A percentile compares a stretch with the other conserved stretches of the same genome.
phyloP scores from a whole-genome alignment of 2,797 vertebrate species.

The Malurus leucopterus region DNA sequence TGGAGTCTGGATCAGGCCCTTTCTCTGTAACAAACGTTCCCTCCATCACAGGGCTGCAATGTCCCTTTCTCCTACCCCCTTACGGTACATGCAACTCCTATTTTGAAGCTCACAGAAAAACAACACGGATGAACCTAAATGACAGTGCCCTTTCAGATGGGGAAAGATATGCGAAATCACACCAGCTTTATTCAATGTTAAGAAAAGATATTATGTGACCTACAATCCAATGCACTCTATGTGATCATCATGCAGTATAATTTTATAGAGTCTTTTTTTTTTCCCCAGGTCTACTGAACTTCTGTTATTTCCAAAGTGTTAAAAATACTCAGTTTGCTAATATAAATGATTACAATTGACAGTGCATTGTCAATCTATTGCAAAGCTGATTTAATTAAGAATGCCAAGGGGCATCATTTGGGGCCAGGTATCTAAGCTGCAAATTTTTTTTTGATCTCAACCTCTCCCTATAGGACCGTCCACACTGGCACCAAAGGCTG shows the following conservation, averaged over 20 bases:
- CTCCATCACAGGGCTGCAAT: background rate
- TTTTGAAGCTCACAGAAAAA: slow-evolving; percentile 6
- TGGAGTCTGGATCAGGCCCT: background rate
- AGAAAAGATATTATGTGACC: slow-evolving; percentile 34
- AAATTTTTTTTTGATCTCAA: slow-evolving; percentile 85
- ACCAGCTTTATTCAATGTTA: background rate
- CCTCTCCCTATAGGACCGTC: slow-evolving; percentile 83
- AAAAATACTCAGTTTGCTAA: slow-evolving; percentile 74
- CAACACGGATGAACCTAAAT: background rate
- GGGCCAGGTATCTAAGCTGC: slow-evolving; percentile 84
- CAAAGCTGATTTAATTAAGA: slow-evolving; percentile 88
- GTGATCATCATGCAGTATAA: slow-evolving; percentile 18
- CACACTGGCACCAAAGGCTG: slow-evolving; percentile 88
- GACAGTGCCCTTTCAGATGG: background rate
- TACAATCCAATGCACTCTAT: background rate
- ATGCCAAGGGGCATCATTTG: slow-evolving; percentile 90
- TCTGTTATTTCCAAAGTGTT: slow-evolving; percentile 50
- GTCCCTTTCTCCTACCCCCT: background rate
- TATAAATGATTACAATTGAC: slow-evolving; percentile 94
- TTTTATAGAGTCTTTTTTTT: slow-evolving; percentile 5
- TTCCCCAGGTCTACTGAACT: background rate
- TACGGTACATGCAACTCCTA: background rate
- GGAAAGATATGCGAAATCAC: slow-evolving; percentile 5
- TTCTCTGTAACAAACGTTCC: background rate
- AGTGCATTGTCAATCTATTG: slow-evolving; percentile 79